Conservation (phyloP, 2,113 vertebrate species). For the Phaetusa simplex region DNA sequence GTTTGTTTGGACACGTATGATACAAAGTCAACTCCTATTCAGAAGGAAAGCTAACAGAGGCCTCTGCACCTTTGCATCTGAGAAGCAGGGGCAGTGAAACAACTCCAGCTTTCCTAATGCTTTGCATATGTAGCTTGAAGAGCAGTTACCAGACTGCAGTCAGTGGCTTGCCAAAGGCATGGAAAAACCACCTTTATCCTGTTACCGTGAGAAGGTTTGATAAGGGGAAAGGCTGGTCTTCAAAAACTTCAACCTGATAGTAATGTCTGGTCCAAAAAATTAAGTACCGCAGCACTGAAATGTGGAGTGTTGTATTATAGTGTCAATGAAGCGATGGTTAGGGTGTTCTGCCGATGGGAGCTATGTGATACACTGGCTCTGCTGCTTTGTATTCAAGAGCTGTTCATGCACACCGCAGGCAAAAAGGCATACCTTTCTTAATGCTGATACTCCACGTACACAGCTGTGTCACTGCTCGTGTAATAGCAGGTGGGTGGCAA, state of each 20-base stretch:
- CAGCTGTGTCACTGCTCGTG: not conserved
- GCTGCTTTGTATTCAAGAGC: not conserved
- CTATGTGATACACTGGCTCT: not conserved
- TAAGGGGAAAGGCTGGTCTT: not conserved
- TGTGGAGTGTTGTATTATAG: not conserved
- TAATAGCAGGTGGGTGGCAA: not conserved
- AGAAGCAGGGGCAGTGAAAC: not conserved
- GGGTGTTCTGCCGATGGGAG: not conserved
- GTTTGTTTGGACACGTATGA: not conserved
- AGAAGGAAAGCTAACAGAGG: not conserved
- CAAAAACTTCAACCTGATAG: not conserved
- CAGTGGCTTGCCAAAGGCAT: not conserved
- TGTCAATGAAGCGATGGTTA: not conserved
- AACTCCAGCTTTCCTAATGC: not conserved
- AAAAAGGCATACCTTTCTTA: not conserved
- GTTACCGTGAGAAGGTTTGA: not conserved
- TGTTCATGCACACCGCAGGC: not conserved
- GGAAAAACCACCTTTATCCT: not conserved
- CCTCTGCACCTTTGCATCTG: not conserved
- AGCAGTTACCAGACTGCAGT: not conserved
- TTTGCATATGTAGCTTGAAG: not conserved
- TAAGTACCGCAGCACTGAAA: not conserved
- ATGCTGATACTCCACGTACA: accelerated
- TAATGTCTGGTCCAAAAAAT: not conserved
- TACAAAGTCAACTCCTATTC: not conserved